Conservation (phyloP, 1,140 invertebrate genomes). For the Cataglyphis hispanica region DNA sequence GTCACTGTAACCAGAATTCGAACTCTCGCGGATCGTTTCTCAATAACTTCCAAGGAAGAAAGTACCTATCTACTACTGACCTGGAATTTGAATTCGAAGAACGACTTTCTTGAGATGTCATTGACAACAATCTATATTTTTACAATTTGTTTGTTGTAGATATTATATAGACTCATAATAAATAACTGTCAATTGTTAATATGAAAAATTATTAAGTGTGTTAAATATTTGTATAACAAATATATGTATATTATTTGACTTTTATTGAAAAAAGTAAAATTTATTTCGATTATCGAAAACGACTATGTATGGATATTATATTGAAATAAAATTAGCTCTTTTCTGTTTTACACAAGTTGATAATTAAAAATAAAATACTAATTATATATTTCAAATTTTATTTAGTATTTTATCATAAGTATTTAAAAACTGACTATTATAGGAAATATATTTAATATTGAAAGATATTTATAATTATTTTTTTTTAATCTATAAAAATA, state of each 20-base stretch:
- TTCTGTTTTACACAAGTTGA: not conserved
- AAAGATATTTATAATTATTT: not conserved
- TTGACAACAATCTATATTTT: not conserved
- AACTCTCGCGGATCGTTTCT: conserved; percentile 65
- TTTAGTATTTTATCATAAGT: not conserved
- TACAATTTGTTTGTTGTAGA: not conserved
- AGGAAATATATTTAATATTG: not conserved
- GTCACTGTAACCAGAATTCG: conserved; percentile 80
- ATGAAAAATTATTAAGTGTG: not conserved
- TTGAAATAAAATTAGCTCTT: not conserved
- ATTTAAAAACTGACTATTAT: not conserved
- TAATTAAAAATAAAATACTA: not conserved
- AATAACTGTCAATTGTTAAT: not conserved
- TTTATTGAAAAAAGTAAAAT: not conserved
- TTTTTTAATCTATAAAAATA: not conserved
- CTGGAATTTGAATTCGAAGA: conserved; percentile 72
- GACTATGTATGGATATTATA: not conserved
- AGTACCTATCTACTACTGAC: conserved; percentile 68
- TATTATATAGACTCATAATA: not conserved
- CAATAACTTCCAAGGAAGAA: conserved; percentile 80
- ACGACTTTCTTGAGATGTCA: conserved; percentile 49
- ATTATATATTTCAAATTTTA: not conserved
- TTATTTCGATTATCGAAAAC: not conserved
- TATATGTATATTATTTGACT: not conserved
- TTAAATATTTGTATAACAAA: not conserved